Conservation (phyloP, 1,140 invertebrate species). For the Asobara japonica region DNA sequence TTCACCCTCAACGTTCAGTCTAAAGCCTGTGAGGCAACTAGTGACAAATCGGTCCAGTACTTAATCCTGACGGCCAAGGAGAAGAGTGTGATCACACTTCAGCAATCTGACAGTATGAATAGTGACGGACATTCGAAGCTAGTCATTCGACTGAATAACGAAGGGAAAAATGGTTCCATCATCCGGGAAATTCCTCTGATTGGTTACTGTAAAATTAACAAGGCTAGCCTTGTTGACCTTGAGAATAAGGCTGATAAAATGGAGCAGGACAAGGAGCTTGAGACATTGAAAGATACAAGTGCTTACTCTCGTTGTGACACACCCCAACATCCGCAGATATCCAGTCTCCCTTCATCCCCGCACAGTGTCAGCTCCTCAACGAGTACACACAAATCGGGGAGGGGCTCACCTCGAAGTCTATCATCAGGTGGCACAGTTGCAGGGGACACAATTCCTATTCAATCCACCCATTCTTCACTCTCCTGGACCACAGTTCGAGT, state of each 20-base stretch:
- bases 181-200: conserved; percentile 49
- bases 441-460: conserved; percentile 61
- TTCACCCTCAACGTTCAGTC: background rate
- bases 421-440: conserved; percentile 50
- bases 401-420: conserved; percentile 59
- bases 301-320: conserved; percentile 54
- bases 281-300: conserved; percentile 35
- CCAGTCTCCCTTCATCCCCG: conserved; percentile 55
- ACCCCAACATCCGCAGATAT: conserved; percentile 40
- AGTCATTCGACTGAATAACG: conserved; percentile 40
- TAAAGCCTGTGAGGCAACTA: too few species aligned
- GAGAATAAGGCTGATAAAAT: conserved; percentile 42
- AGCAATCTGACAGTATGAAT: background rate
- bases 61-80: background rate
- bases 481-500: conserved; percentile 67
- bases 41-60: background rate
- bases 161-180: conserved; percentile 39
- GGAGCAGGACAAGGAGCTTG: conserved; percentile 47
- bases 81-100: background rate
- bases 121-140: conserved; percentile 23
- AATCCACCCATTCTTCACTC: conserved; percentile 63
- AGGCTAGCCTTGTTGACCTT: too few species aligned
- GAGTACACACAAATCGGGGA: conserved; percentile 45
- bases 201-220: too few species aligned
- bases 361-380: conserved; percentile 48